phyloP scores from a whole-genome alignment of 2,797 vertebrate species.

The Falco rusticolus region DNA sequence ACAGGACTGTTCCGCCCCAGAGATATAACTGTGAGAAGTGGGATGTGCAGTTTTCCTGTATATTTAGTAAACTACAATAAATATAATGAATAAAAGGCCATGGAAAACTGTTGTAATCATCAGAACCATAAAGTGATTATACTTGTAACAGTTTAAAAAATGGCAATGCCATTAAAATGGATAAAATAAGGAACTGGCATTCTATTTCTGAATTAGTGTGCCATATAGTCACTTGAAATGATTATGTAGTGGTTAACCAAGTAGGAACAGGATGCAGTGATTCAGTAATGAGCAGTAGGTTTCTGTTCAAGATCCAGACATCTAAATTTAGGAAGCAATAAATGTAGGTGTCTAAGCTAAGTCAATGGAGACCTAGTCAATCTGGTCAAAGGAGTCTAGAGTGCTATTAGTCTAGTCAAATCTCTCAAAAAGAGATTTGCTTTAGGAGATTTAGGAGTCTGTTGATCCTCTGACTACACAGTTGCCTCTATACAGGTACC shows the following conservation, averaged over 20 bases:
- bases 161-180: background rate
- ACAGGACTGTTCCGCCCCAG: background rate
- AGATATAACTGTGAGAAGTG: background rate
- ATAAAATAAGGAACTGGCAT: background rate
- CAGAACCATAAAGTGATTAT: background rate
- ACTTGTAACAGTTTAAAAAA: background rate
- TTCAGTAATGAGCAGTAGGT: background rate
- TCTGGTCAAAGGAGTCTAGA: background rate
- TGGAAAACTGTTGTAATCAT: background rate
- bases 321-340: background rate
- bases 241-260: background rate
- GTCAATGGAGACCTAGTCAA: background rate
- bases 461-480: background rate
- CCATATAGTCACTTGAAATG: background rate
- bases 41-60: background rate
- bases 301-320: background rate
- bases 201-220: background rate
- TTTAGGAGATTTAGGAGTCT: background rate
- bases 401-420: background rate
- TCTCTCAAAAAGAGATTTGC: background rate
- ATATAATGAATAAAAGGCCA: background rate
- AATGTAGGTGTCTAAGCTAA: background rate
- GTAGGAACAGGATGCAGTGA: background rate
- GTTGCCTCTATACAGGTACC: background rate
- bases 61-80: background rate